Evolutionary conservation across 2,797 vertebrate species (phyloP), one percentile per base, ranked within the genome.

Genomic region (Acanthurus leucopareius): DNA sequence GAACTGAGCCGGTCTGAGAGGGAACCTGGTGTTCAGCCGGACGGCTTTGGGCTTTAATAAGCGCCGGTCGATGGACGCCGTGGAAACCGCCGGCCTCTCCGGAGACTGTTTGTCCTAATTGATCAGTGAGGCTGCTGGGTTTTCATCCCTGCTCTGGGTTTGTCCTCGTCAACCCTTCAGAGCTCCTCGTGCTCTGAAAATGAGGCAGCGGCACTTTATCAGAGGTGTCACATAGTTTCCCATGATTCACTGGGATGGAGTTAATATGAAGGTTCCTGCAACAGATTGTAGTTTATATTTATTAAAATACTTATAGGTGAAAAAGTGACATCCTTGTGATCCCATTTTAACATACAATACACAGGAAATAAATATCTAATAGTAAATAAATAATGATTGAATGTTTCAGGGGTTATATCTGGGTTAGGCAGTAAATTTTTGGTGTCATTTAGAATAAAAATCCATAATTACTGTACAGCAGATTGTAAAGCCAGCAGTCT

Each of bases 41-140:
- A 75, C 28, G 22, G 51, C 72, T 64, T 17, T 73, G 72, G 53
- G 65, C 64, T 75, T 77, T 67, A 85, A 77, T 83, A 61, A 85
- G 73, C 64, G 68, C 64, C 60, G 82, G 78, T 88, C 82, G 71
- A 89, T 89, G 76, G 66, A 86, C 66, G 77, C 89, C 35, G 54
- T 84, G 76, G 76, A 88, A 91, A 88, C 82, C 58, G 9, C 62
- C 13, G 3, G 10, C 52, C 28, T 83, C 85, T 84, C 85, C 8
- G 14, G 79, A 49, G 86, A 86, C 49, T 72, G 60, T 87, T 91
- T 85, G 81, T 89, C 86, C 76, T 83, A 74, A 90, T 89, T 89
- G 87, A 86, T 90, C 78, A 81, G 75, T 56, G 72, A 89, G 68
- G 61, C 86, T 91, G 72, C 54, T 79, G 72, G 52, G 47, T 85